Conservation (phyloP, 1,140 invertebrate genomes). For the Catajapyx aquilonaris region DNA sequence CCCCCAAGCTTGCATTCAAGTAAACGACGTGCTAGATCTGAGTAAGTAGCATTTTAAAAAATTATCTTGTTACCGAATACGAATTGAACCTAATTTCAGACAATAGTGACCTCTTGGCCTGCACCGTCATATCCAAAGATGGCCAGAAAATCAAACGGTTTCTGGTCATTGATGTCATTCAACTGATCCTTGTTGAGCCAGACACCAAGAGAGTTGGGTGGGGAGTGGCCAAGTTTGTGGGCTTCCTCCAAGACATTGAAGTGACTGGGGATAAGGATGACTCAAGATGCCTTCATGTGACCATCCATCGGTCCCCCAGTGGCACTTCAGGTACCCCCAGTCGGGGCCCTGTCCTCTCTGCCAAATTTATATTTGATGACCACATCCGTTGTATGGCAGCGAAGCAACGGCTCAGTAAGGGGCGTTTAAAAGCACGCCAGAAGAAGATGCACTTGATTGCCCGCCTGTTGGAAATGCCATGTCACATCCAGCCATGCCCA, state of each 20-base stretch:
- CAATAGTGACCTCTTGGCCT: conserved; percentile 91
- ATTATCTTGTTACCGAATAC: not conserved
- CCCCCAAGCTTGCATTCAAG: conserved; percentile 66
- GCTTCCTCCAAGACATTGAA: conserved; percentile 48
- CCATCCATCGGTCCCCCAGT: conserved; percentile 62
- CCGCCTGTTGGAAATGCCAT: conserved; percentile 61
- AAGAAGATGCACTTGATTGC: conserved; percentile 92
- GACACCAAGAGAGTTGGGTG: conserved; percentile 80
- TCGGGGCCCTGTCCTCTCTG: conserved; percentile 55
- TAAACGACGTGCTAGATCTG: conserved; percentile 78
- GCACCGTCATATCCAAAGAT: conserved; percentile 76
- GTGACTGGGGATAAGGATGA: conserved; percentile 84
- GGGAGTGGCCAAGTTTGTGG: conserved; percentile 89
- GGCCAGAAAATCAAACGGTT: conserved; percentile 76
- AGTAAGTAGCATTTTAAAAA: conserved; percentile 47
- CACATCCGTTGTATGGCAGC: conserved; percentile 95
- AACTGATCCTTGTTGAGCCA: conserved; percentile 91
- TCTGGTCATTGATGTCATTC: conserved; percentile 81
- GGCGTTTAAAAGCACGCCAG: conserved; percentile 80
- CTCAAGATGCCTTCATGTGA: conserved; percentile 83
- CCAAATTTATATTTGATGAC: conserved; percentile 95
- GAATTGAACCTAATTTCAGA: too few relatives aligned
- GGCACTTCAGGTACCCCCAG: conserved; percentile 31
- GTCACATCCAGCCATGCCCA: conserved; percentile 30
- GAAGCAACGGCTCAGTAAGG: conserved; percentile 68